Base-by-base conservation (phyloP, 2,797 vertebrate species). In the Anolis apletophallus region DNA sequence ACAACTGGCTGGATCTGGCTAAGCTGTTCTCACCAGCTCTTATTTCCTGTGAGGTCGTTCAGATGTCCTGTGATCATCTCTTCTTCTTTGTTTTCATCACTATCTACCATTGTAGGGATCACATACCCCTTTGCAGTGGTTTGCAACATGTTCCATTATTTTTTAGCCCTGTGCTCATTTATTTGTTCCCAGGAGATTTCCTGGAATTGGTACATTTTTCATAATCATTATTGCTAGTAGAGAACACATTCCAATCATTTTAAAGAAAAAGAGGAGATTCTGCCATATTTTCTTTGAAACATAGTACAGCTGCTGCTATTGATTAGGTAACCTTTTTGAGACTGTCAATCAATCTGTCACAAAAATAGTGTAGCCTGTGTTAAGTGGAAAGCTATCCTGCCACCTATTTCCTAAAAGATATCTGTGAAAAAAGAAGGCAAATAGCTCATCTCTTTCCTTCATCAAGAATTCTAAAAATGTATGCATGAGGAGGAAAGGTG, bases 301-400 rank as follows among this genome's bases (percentile, higher is more conserved):
- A 52, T 9, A 1, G 0, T 0, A 34, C 67, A 82, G 52, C 59
- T 81, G 59, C 71, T 74, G 69, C 7, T 90, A 91, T 90, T 88
- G 91, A 91, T 91, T 26, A 52, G 59, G 29, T 34, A 52, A 13
- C 46, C 87, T 88, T 87, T 75, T 78, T 61, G 69, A 40, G 57
- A 52, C 26, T 80, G 7, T 7, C 46, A 59, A 80, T 59, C 32
- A 80, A 40, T 14, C 36, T 71, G 76, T 19, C 81, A 40, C 81
- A 86, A 13, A 16, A 13, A 36, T 9, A 40, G 54, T 81, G 89
- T 69, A 34, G 80, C 83, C 84, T 14, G 57, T 78, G 82, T 64
- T 76, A 73, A 3, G n/a, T 1, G 72, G 0, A 52, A 76, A 29
- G 26, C 34, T 46, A 12, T 36, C 50, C 82, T 54, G 19, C 26